These are phyloP conservation scores for Lasioglossum morio DNA, from an alignment of 2,888 invertebrate genomes.

Conservation along the genomic window DNA sequence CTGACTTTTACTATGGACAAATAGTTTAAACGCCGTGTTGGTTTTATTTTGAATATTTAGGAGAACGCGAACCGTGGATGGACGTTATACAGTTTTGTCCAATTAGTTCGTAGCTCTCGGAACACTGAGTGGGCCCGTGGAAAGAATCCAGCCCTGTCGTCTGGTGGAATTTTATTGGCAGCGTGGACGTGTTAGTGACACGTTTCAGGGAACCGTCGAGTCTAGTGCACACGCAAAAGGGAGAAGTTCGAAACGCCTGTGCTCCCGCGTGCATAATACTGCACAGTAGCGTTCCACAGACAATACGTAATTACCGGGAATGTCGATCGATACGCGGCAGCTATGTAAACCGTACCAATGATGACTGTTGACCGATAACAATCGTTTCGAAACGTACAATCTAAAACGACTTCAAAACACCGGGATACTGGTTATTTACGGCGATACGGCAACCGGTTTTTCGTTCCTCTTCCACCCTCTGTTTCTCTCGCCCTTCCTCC, in stretches of 20 bases:
- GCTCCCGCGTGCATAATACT: conserved; percentile 23
- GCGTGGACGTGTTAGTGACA: conserved; percentile 39
- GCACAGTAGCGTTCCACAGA: conserved; percentile 52
- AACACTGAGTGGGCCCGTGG: neutral
- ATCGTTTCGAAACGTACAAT: conserved; percentile 57
- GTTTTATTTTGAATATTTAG: neutral
- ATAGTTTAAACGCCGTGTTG: neutral
- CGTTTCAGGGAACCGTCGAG: conserved; percentile 42
- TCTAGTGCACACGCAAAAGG: conserved; percentile 14
- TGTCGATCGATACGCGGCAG: conserved; percentile 67
- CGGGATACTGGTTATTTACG: conserved; percentile 47
- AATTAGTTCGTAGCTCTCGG: neutral
- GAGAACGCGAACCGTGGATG: too few relatives aligned
- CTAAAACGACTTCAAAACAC: conserved; percentile 63
- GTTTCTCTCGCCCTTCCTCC: neutral
- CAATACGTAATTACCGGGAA: conserved; percentile 71
- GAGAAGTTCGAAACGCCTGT: conserved; percentile 27
- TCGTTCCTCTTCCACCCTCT: neutral
- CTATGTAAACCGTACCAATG: conserved; percentile 66
- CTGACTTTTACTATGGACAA: neutral
- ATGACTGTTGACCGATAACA: conserved; percentile 72
- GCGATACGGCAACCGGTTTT: conserved; percentile 23
- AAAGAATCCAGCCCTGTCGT: conserved; percentile 45
- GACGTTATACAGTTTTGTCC: neutral
- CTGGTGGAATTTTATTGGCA: conserved; percentile 44